Conservation (phyloP, 2,888 invertebrate genomes). For the Erebia epiphron region DNA sequence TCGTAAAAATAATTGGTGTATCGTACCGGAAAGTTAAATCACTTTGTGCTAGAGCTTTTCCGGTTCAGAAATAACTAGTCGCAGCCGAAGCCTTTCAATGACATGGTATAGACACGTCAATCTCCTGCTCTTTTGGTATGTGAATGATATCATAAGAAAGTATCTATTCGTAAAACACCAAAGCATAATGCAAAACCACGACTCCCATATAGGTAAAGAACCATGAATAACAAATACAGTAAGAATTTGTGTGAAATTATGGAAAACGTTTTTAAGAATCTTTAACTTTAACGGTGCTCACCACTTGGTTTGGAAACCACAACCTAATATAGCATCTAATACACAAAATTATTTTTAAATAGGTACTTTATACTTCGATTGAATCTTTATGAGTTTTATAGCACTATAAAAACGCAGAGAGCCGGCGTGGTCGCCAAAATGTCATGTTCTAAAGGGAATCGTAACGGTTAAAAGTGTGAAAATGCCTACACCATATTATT, state of each 20-base stretch:
- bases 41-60: background rate
- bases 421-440: constrained; percentile 28
- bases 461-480: constrained; percentile 49
- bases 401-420: constrained; percentile 6
- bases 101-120: constrained; percentile 16
- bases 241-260: constrained; percentile 10
- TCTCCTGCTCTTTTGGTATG: constrained; percentile 7
- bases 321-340: constrained; percentile 1
- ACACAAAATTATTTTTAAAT: background rate
- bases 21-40: constrained; percentile 10
- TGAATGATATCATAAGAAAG: background rate
- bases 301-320: background rate
- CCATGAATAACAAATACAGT: constrained; percentile 4
- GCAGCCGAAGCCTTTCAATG: constrained; percentile 7
- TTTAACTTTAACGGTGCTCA: constrained; percentile 10
- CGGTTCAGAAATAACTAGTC: constrained; percentile 5
- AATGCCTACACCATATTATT: constrained; percentile 30
- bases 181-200: constrained; percentile 4
- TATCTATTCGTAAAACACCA: constrained; percentile 9
- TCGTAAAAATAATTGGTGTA: background rate
- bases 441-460: constrained; percentile 44
- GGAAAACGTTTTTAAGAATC: constrained; percentile 17
- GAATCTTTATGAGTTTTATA: constrained; percentile 42
- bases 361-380: background rate
- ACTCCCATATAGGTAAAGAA: constrained; percentile 1